Evolutionary conservation across 2,888 invertebrate species (phyloP).

Genomic region (Drosophila differens): DNA sequence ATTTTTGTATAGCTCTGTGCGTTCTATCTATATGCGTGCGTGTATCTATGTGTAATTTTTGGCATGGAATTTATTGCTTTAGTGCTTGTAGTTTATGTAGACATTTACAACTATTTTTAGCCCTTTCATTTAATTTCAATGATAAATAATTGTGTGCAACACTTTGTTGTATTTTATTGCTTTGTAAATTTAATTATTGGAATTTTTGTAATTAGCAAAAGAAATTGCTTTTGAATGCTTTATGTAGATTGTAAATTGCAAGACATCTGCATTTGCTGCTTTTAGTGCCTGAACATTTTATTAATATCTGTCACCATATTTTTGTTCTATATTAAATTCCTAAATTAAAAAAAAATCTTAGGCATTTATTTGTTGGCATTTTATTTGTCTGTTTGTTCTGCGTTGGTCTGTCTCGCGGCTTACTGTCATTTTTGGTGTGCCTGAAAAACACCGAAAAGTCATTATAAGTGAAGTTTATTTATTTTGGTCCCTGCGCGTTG

Average conservation of each 20-base stretch:
- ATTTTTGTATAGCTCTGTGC: conserved; percentile 16
- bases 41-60: conserved; percentile 35
- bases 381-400: conserved; percentile 8
- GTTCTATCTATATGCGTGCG: conserved; percentile 11
- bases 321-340: background rate
- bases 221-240: background rate
- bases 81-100: conserved; percentile 9
- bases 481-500: conserved; percentile 49
- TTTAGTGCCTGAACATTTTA: background rate
- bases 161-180: conserved; percentile 1
- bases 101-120: background rate
- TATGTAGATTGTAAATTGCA: background rate
- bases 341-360: background rate
- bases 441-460: conserved; percentile 47
- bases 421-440: conserved; percentile 20
- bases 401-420: conserved; percentile 1
- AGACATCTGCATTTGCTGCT: background rate
- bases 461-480: conserved; percentile 66
- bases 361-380: conserved; percentile 2
- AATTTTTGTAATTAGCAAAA: background rate
- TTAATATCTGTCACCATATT: background rate
- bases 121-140: background rate
- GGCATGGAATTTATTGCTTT: conserved; percentile 35
- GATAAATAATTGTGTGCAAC: background rate
- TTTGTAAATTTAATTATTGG: background rate